Conservation (phyloP, 2,888 invertebrate genomes). For the Lamellibrachia columna region DNA sequence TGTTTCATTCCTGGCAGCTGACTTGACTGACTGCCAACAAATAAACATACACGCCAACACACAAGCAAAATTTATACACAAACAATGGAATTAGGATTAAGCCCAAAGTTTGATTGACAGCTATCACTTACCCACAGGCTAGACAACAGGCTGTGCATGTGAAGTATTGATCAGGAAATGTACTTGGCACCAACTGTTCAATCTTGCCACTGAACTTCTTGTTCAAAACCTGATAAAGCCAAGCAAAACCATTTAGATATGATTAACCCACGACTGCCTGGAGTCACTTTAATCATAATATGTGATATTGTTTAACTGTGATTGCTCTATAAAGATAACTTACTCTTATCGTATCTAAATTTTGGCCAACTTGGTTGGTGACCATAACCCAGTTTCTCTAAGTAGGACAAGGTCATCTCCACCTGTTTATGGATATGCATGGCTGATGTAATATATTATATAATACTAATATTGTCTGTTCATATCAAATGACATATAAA, state of each 20-base stretch:
- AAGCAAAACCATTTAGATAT: background rate
- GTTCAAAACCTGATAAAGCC: slow-evolving; percentile 73
- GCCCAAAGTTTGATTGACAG: background rate
- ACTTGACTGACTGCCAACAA: background rate
- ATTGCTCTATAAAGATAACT: background rate
- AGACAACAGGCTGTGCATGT: slow-evolving; percentile 78
- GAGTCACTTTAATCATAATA: background rate
- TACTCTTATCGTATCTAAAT: background rate
- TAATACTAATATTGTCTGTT: background rate
- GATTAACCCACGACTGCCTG: background rate
- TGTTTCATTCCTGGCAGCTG: background rate
- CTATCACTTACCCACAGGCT: slow-evolving; percentile 72
- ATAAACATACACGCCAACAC: background rate
- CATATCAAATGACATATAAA: background rate
- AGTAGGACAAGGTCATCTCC: background rate
- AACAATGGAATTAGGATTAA: background rate
- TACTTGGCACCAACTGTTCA: slow-evolving; percentile 70
- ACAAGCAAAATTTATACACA: background rate
- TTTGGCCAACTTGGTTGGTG: background rate
- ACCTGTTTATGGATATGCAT: background rate
- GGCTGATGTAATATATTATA: background rate
- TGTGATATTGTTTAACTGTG: slow-evolving; percentile 17
- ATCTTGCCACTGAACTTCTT: slow-evolving; percentile 80
- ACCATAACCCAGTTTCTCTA: background rate
- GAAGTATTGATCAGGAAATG: slow-evolving; percentile 83